Evolutionary conservation across 2,113 vertebrate species (phyloP).

Genomic region (Laticauda colubrina): DNA sequence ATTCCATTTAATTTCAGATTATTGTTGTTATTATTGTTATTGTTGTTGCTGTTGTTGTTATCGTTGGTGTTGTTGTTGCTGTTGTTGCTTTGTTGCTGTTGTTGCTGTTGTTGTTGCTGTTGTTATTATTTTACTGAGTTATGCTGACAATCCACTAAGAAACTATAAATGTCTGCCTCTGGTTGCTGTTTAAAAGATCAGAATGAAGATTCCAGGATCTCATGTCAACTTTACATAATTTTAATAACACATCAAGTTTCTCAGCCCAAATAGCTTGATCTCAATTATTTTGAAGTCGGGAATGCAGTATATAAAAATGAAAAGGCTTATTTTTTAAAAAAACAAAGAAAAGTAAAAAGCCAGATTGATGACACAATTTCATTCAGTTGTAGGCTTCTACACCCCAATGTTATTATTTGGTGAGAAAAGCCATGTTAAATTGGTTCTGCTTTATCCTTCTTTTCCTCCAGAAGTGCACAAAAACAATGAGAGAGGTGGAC

Average conservation of each 20-base stretch:
- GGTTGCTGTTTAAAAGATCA: conserved; percentile 86
- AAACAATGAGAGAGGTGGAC: background rate
- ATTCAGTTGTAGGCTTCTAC: background rate
- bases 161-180: conserved; percentile 88
- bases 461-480: background rate
- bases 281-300: background rate
- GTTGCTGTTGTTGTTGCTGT: too few relatives aligned
- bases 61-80: too few relatives aligned
- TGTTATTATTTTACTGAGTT: conserved; percentile 89
- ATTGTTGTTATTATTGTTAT: conserved; percentile 88
- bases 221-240: conserved; percentile 74
- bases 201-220: conserved; percentile 76
- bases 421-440: background rate
- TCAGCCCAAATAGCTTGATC: conserved; percentile 21
- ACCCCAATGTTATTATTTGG: background rate
- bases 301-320: background rate
- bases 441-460: background rate
- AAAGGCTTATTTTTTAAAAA: background rate
- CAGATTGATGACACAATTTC: background rate
- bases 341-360: background rate
- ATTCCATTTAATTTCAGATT: conserved; percentile 89
- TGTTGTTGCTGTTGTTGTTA: too few relatives aligned
- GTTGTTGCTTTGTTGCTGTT: conserved; percentile 75
- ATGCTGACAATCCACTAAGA: conserved; percentile 82
- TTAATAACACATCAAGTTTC: conserved; percentile 20